Evolutionary conservation across 2,113 vertebrate genomes (phyloP).

Genomic region (Pygoscelis adeliae): DNA sequence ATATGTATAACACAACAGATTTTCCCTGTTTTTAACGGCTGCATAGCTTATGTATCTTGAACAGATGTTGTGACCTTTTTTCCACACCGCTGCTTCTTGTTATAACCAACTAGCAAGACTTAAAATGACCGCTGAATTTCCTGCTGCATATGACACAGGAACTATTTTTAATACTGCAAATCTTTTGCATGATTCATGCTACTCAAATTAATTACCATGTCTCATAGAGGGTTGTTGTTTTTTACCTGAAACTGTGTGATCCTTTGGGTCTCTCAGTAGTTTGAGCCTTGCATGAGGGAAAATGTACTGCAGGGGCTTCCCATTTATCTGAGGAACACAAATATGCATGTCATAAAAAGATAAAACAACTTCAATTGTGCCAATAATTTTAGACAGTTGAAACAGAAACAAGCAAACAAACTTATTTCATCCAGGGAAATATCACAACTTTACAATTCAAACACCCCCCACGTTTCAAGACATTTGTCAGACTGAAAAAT

Average conservation of each 20-base stretch:
- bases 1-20: not conserved
- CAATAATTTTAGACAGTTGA: not conserved
- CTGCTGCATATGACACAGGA: not conserved
- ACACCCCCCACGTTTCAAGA: not conserved
- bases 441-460: not conserved
- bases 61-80: not conserved
- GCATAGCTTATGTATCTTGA: not conserved
- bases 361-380: not conserved
- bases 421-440: not conserved
- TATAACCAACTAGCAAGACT: not conserved
- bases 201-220: not conserved
- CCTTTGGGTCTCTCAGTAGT: conserved; percentile 89
- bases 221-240: not conserved
- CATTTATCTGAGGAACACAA: conserved; percentile 83
- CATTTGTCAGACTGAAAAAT: not conserved
- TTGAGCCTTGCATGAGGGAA: conserved; percentile 91
- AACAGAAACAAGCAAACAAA: not conserved
- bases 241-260: conserved; percentile 94
- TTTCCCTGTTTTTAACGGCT: not conserved
- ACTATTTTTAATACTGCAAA: not conserved
- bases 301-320: conserved; percentile 87
- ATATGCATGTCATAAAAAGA: conserved; percentile 2
- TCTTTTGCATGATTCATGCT: not conserved
- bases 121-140: not conserved
- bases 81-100: not conserved